Evolutionary conservation across 2,888 invertebrate species (phyloP).

Genomic region (Chouioia cunea): DNA sequence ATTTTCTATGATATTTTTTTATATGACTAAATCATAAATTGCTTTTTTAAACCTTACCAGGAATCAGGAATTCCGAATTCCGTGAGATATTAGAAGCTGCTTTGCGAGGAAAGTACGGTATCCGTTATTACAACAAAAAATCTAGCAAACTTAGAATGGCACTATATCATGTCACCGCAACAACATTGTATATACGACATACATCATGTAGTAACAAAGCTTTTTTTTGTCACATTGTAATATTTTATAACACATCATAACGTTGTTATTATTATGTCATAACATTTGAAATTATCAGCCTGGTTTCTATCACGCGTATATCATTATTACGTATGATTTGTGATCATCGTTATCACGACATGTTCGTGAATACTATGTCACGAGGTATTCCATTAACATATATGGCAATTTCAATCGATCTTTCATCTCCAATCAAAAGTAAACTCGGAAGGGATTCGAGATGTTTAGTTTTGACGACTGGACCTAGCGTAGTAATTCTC

Average conservation of each 20-base stretch:
- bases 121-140: slow-evolving; percentile 32
- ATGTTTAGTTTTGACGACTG: too few relatives aligned
- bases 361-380: too few relatives aligned
- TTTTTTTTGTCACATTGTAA: background rate
- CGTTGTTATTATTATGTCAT: background rate
- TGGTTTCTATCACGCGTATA: too few relatives aligned
- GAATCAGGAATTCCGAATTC: slow-evolving; percentile 48
- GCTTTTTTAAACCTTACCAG: slow-evolving; percentile 40
- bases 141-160: slow-evolving; percentile 24
- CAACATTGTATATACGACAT: background rate
- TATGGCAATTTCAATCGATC: too few relatives aligned
- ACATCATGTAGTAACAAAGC: background rate
- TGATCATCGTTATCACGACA: too few relatives aligned
- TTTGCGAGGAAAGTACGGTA: slow-evolving; percentile 46
- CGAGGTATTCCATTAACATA: too few relatives aligned
- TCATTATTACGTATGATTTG: too few relatives aligned
- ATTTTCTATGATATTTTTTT: background rate
- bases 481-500: too few relatives aligned
- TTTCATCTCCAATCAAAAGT: background rate
- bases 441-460: background rate
- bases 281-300: too few relatives aligned
- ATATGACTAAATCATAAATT: slow-evolving; percentile 16
- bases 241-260: slow-evolving; percentile 3
- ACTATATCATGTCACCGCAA: slow-evolving; percentile 38
- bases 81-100: slow-evolving; percentile 48